phyloP scores from a whole-genome alignment of 2,797 vertebrate genomes.

The Notolabrus celidotus region DNA sequence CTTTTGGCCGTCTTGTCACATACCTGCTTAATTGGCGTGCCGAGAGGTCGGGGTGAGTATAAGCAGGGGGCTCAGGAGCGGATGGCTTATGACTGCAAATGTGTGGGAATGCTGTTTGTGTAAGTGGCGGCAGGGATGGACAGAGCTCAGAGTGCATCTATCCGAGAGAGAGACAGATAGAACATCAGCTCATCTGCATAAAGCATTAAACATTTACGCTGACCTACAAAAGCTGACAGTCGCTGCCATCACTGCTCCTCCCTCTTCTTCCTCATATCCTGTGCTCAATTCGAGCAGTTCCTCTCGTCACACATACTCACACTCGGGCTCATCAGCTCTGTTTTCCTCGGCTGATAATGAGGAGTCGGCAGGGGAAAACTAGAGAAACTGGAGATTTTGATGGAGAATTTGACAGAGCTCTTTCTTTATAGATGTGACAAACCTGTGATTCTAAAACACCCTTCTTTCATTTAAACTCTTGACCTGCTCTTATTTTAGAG shows the following conservation, averaged over 20 bases:
- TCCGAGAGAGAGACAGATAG: constrained; percentile 47
- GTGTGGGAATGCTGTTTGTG: constrained; percentile 36
- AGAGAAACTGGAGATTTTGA: constrained; percentile 47
- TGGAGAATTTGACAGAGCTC: constrained; percentile 26
- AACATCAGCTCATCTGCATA: constrained; percentile 77
- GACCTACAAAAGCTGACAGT: constrained; percentile 82
- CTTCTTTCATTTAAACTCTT: constrained; percentile 28
- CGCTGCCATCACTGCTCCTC: constrained; percentile 50
- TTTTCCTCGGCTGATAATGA: constrained; percentile 71
- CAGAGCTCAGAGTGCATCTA: constrained; percentile 43
- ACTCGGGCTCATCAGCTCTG: constrained; percentile 36
- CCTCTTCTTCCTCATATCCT: constrained; percentile 44
- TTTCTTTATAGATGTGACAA: constrained; percentile 51
- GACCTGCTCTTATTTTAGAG: constrained; percentile 19
- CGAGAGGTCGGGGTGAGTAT: constrained; percentile 59
- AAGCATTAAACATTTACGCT: constrained; percentile 87
- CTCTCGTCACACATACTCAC: constrained; percentile 26
- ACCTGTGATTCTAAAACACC: constrained; percentile 30
- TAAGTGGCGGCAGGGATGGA: constrained; percentile 1
- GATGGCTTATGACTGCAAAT: constrained; percentile 38
- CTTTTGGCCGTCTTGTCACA: constrained; percentile 82
- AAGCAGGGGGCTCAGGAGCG: constrained; percentile 41
- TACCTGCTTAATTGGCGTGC: constrained; percentile 81
- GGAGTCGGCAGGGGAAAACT: constrained; percentile 45
- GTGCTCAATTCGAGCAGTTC: constrained; percentile 31